Evolutionary conservation across 2,888 invertebrate genomes (phyloP).

Genomic region (Eupsilia transversa): DNA sequence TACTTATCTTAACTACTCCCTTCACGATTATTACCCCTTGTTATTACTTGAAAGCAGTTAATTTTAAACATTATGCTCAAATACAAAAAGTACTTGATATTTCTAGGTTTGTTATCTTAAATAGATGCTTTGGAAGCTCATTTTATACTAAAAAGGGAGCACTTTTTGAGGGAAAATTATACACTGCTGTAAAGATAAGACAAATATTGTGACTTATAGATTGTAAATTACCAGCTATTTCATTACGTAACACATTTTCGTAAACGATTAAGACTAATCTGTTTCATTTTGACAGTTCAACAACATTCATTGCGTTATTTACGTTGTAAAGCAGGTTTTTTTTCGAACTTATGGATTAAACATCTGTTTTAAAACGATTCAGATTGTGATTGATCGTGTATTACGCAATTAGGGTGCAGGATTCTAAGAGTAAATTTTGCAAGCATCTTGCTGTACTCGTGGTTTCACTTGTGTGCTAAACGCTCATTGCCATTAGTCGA

Average conservation of each 20-base stretch:
- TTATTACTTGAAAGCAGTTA: slow-evolving; percentile 50
- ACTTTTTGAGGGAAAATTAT: slow-evolving; percentile 30
- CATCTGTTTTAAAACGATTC: too few species aligned
- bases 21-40: slow-evolving; percentile 45
- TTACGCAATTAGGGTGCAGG: too few species aligned
- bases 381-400: too few species aligned
- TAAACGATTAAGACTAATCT: too few species aligned
- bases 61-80: slow-evolving; percentile 49
- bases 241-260: too few species aligned
- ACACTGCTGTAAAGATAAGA: slow-evolving; percentile 33
- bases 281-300: too few species aligned
- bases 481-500: too few species aligned
- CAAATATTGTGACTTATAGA: slow-evolving; percentile 14
- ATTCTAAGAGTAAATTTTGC: neutral
- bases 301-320: too few species aligned
- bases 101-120: slow-evolving; percentile 41
- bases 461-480: neutral
- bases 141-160: slow-evolving; percentile 19
- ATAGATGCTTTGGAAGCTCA: slow-evolving; percentile 20
- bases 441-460: neutral
- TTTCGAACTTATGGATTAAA: too few species aligned
- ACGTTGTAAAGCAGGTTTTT: too few species aligned
- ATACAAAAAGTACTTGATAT: slow-evolving; percentile 46
- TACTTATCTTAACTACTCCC: slow-evolving; percentile 56
- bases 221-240: slow-evolving; percentile 13